Evolutionary conservation across 2,113 vertebrate species (phyloP).

Genomic region (Elephas maximus): DNA sequence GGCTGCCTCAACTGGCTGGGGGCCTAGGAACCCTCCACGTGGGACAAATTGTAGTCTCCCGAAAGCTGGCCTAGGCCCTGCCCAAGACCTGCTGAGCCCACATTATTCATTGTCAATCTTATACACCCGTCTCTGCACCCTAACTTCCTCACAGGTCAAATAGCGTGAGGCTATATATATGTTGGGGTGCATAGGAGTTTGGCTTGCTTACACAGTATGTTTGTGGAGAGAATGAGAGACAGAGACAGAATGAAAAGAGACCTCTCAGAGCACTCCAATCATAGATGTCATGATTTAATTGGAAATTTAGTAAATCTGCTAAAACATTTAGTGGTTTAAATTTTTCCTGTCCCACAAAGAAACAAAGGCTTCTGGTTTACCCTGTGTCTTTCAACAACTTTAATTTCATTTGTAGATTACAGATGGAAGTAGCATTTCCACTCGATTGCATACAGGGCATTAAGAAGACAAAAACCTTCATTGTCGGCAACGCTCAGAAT

Average conservation of each 20-base stretch:
- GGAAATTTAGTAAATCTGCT: constrained; percentile 93
- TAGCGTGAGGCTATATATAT: constrained; percentile 71
- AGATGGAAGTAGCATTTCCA: constrained; percentile 93
- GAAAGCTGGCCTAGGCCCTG: neutral
- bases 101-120: neutral
- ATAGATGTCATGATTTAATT: constrained; percentile 90
- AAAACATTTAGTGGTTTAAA: constrained; percentile 92
- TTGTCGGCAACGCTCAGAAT: constrained; percentile 87
- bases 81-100: neutral
- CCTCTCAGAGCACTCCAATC: constrained; percentile 76
- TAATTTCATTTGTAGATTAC: constrained; percentile 94
- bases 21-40: constrained; percentile 60
- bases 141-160: neutral
- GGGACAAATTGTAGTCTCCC: neutral
- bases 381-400: constrained; percentile 93
- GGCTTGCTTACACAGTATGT: neutral
- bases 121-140: neutral
- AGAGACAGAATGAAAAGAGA: neutral
- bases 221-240: no score
- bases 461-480: constrained; percentile 90
- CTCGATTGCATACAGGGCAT: constrained; percentile 90
- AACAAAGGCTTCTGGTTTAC: constrained; percentile 90
- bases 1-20: constrained; percentile 50
- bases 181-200: neutral
- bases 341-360: constrained; percentile 88